Percentiles rank a stretch among this genome's conserved stretches.
Evolutionary conservation across 1,140 invertebrate genomes (phyloP).

Genomic region (Bombus confusus): DNA sequence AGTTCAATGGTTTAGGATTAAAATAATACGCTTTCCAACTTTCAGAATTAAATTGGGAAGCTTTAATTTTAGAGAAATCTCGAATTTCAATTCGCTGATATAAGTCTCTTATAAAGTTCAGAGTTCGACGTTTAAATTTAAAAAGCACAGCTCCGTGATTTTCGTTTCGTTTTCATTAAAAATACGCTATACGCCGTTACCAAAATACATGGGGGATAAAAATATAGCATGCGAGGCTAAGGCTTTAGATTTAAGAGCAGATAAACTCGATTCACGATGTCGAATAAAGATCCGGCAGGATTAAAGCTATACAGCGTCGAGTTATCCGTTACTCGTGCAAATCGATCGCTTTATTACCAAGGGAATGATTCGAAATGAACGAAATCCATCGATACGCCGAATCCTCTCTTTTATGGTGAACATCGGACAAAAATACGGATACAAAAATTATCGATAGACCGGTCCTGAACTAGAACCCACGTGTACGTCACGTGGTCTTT

Average conservation of each 20-base stretch:
- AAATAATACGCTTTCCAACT: background rate
- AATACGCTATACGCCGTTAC: too few species aligned
- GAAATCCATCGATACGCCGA: constrained; percentile 1
- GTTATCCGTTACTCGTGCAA: background rate
- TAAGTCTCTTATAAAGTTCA: too few species aligned
- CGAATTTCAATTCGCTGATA: too few species aligned
- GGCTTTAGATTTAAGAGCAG: background rate
- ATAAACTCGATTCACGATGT: background rate
- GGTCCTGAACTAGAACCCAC: constrained; percentile 30
- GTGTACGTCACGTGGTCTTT: constrained; percentile 36
- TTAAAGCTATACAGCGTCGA: background rate
- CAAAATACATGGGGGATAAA: background rate
- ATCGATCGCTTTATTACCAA: background rate
- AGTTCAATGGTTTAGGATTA: too few species aligned
- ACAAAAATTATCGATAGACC: constrained; percentile 49
- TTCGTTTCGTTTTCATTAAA: too few species aligned
- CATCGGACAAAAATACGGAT: constrained; percentile 23
- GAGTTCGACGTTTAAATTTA: too few species aligned
- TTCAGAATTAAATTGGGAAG: too few species aligned
- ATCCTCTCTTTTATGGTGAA: background rate
- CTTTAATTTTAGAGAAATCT: too few species aligned
- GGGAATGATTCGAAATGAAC: background rate
- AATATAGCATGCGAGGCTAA: background rate
- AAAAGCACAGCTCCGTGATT: too few species aligned
- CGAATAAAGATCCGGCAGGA: background rate